Conservation (phyloP, 2,888 invertebrate genomes). For the Sisyra nigra region DNA sequence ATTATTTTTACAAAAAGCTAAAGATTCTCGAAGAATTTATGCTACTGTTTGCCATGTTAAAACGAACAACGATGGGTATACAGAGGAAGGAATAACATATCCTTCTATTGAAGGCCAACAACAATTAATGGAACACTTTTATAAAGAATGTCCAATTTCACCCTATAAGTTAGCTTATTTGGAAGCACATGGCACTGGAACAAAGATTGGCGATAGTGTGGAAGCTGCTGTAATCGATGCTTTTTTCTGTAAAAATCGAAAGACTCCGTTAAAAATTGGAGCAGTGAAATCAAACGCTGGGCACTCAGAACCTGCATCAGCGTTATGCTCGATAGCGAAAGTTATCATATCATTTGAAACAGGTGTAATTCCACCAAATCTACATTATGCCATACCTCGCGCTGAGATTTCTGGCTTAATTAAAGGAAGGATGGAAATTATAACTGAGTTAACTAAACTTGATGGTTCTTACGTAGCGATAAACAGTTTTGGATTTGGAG, state of each 20-base stretch:
- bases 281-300: constrained; percentile 83
- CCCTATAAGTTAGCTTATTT: constrained; percentile 53
- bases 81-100: constrained; percentile 24
- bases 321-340: constrained; percentile 62
- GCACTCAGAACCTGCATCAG: constrained; percentile 69
- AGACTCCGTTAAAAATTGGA: constrained; percentile 59
- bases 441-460: constrained; percentile 48
- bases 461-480: constrained; percentile 33
- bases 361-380: constrained; percentile 61
- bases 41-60: constrained; percentile 24
- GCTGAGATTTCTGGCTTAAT: constrained; percentile 38
- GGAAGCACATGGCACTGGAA: constrained; percentile 37
- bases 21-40: constrained; percentile 32
- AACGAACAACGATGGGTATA: constrained; percentile 24
- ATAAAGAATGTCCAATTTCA: constrained; percentile 50
- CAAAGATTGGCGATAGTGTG: constrained; percentile 59
- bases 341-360: constrained; percentile 48
- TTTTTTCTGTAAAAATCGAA: constrained; percentile 52
- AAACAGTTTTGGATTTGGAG: constrained; percentile 13
- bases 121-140: constrained; percentile 42
- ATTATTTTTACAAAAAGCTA: constrained; percentile 50
- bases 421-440: constrained; percentile 43
- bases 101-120: constrained; percentile 36
- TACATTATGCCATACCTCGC: constrained; percentile 51
- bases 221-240: constrained; percentile 66